These are phyloP conservation scores for Oreohelix idahoensis DNA, from an alignment of 1,140 invertebrate genomes.

Conservation along the genomic window DNA sequence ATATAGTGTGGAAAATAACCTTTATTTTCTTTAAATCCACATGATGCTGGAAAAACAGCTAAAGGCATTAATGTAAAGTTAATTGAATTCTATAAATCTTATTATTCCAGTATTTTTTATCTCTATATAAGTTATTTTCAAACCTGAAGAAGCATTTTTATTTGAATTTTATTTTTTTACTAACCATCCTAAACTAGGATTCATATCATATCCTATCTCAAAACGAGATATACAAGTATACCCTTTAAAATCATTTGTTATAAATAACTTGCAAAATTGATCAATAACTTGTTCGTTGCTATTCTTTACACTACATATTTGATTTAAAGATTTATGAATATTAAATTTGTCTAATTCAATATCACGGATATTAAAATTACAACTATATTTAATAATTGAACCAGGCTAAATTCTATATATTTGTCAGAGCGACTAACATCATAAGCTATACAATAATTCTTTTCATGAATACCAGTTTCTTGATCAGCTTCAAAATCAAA, in stretches of 20 bases:
- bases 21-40: neutral
- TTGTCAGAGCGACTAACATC: too few relatives aligned
- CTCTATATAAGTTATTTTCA: conserved; percentile 1
- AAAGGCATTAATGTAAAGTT: too few relatives aligned
- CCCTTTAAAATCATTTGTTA: neutral
- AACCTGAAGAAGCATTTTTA: neutral
- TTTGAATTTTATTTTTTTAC: neutral
- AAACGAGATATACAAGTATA: neutral
- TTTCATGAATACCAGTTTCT: too few relatives aligned
- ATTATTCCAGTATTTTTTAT: neutral
- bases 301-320: neutral
- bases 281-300: neutral
- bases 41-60: neutral
- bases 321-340: neutral
- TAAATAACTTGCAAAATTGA: neutral
- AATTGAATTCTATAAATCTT: conserved; percentile 10
- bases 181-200: neutral
- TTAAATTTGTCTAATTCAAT: neutral
- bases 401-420: neutral
- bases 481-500: too few relatives aligned
- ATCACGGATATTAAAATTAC: neutral
- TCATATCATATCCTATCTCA: neutral
- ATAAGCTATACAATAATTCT: too few relatives aligned
- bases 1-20: conserved; percentile 1
- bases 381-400: neutral